These are phyloP conservation scores for Macquaria ambigua DNA, from an alignment of 2,113 vertebrate genomes.

Conservation along the genomic window DNA sequence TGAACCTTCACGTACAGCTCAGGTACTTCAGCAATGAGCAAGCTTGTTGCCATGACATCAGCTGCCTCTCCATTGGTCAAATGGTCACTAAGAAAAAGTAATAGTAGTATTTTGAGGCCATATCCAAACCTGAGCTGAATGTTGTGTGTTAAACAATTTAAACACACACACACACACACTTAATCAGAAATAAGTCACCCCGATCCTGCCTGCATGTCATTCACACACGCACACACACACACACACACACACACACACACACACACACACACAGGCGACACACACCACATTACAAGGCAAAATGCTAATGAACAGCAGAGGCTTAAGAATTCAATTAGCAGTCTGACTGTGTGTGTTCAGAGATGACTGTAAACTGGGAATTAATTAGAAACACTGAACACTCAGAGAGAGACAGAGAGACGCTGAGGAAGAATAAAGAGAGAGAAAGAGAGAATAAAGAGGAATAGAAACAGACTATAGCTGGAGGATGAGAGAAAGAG, in stretches of 20 bases:
- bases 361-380: conserved; percentile 59
- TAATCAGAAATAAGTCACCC: neutral
- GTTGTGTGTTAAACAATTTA: neutral
- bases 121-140: neutral
- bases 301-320: conserved; percentile 61
- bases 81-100: neutral
- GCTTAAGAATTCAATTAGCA: conserved; percentile 69
- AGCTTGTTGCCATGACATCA: neutral
- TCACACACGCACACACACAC: conserved; percentile 20
- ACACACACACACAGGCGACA: conserved; percentile 2
- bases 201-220: neutral
- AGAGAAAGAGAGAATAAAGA: neutral
- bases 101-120: too few species aligned
- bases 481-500: neutral
- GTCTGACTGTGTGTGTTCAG: conserved; percentile 11
- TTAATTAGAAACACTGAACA: conserved; percentile 68
- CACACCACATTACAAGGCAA: conserved; percentile 64
- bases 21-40: neutral
- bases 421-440: neutral
- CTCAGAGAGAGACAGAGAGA: neutral
- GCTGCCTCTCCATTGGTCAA: neutral
- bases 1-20: neutral
- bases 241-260: conserved; percentile 25
- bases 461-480: neutral
- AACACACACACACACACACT: neutral